Evolutionary conservation across 1,140 invertebrate species (phyloP).

Genomic region (Drosophila arawakana): DNA sequence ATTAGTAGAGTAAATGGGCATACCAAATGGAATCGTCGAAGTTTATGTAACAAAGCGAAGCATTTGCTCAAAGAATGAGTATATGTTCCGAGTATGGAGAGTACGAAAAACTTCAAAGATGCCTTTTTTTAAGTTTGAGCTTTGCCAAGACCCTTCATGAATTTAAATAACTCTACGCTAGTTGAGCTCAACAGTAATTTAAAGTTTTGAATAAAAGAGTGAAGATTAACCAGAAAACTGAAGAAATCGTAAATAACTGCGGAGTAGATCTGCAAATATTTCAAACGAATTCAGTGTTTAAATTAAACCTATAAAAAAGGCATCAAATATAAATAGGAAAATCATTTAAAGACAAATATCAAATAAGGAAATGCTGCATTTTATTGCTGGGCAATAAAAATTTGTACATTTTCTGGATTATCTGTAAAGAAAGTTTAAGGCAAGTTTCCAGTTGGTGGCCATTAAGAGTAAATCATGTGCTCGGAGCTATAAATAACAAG

Average conservation of each 20-base stretch:
- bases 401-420: constrained; percentile 10
- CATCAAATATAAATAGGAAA: constrained; percentile 39
- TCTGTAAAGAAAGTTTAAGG: constrained; percentile 30
- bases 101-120: too few relatives aligned
- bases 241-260: constrained; percentile 22
- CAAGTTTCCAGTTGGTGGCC: constrained; percentile 37
- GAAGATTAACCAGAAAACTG: constrained; percentile 4
- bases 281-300: constrained; percentile 21
- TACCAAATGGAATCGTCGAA: too few relatives aligned
- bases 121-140: constrained; percentile 4
- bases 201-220: background rate
- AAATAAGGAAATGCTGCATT: constrained; percentile 19
- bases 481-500: constrained; percentile 64
- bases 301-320: constrained; percentile 33
- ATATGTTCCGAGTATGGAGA: too few relatives aligned
- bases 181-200: constrained; percentile 16
- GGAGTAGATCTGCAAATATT: constrained; percentile 18
- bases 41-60: too few relatives aligned
- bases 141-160: background rate
- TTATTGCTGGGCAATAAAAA: constrained; percentile 42
- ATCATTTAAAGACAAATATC: constrained; percentile 37
- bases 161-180: constrained; percentile 9
- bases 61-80: too few relatives aligned
- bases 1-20: too few relatives aligned
- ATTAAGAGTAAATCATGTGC: constrained; percentile 47